Conservation (phyloP, 2,888 invertebrate genomes). For the Acanthosepion lycidas region DNA sequence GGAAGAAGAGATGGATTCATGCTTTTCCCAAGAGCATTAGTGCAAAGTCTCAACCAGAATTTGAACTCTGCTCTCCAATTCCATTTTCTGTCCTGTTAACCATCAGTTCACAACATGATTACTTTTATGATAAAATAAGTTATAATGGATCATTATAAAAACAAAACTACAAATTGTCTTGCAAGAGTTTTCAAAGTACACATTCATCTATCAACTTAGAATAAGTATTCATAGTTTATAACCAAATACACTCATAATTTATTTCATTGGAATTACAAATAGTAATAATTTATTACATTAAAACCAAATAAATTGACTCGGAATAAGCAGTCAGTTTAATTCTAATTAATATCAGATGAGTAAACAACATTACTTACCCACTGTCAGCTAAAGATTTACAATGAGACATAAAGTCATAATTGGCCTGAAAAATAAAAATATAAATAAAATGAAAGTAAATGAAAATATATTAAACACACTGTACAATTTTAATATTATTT, state of each 20-base stretch:
- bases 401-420: conserved; percentile 65
- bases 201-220: background rate
- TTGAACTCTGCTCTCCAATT: no score
- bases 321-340: background rate
- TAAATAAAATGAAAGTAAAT: background rate
- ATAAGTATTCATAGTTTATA: background rate
- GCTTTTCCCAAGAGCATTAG: no score
- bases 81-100: no score
- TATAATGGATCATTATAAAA: background rate
- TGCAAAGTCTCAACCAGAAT: no score
- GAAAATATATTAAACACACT: background rate
- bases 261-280: background rate
- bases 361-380: conserved; percentile 65
- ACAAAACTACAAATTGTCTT: background rate
- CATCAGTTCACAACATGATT: no score
- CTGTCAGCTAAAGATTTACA: conserved; percentile 74
- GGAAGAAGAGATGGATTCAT: no score
- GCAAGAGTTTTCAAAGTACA: background rate
- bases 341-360: background rate
- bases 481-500: background rate
- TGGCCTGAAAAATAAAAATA: conserved; percentile 60
- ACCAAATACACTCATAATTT: background rate
- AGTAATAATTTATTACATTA: background rate
- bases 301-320: background rate
- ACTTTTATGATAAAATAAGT: no score